A percentile compares a stretch with the other conserved stretches of the same genome.
These are phyloP conservation scores for Dysmachus trigonus DNA, from an alignment of 2,888 invertebrate genomes.

Conservation along the genomic window DNA sequence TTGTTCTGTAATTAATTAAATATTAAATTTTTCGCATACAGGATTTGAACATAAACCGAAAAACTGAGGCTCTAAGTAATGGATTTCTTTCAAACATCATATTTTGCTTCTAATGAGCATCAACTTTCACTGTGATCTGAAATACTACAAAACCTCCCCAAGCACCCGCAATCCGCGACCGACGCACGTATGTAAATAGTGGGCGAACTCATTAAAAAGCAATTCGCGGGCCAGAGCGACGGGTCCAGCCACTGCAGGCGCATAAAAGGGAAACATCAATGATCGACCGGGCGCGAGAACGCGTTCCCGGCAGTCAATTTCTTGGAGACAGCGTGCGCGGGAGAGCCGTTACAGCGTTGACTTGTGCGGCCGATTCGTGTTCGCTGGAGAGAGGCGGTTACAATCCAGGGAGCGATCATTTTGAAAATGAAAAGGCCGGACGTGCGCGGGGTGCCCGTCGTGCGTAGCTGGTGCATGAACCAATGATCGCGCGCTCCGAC, in stretches of 20 bases:
- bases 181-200: not conserved
- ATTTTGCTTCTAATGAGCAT: too few relatives aligned
- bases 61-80: too few relatives aligned
- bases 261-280: not conserved
- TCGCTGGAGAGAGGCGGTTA: not conserved
- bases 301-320: not conserved
- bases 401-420: not conserved
- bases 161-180: not conserved
- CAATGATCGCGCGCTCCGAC: not conserved
- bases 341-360: not conserved
- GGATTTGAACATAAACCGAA: too few relatives aligned
- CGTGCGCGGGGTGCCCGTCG: not conserved
- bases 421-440: not conserved
- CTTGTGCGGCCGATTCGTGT: not conserved
- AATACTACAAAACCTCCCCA: not conserved
- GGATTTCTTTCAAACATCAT: too few relatives aligned
- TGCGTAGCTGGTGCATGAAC: slow-evolving; percentile 24
- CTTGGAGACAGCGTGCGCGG: not conserved
- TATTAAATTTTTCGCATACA: too few relatives aligned
- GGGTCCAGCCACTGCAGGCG: not conserved
- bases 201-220: not conserved
- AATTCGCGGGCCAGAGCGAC: not conserved
- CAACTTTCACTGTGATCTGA: not conserved
- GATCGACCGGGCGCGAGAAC: not conserved
- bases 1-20: too few relatives aligned